These are phyloP conservation scores for Oasisia sp. DNA, from an alignment of 2,888 invertebrate species.

Conservation along the genomic window DNA sequence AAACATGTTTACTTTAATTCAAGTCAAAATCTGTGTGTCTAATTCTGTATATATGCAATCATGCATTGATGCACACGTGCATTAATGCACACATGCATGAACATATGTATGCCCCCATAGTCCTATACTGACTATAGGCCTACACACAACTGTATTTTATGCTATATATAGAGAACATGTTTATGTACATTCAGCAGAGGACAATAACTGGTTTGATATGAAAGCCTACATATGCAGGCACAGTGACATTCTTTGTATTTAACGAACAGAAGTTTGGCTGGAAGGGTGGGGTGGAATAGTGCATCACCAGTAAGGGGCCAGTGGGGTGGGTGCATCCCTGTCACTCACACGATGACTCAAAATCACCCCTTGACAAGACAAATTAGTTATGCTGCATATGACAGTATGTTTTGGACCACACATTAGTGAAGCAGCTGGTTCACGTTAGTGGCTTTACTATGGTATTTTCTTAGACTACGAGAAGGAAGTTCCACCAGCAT, in stretches of 20 bases:
- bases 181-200: neutral
- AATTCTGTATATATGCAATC: neutral
- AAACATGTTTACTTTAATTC: neutral
- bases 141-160: neutral
- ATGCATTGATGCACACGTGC: neutral
- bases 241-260: neutral
- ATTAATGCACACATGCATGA: neutral
- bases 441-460: neutral
- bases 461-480: neutral
- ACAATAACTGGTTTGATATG: neutral
- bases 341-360: neutral
- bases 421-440: neutral
- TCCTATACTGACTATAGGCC: neutral
- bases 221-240: neutral
- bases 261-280: neutral
- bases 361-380: constrained; percentile 1
- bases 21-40: neutral
- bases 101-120: neutral
- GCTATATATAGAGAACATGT: neutral
- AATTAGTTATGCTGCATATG: neutral
- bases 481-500: neutral
- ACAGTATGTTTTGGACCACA: neutral
- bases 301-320: neutral
- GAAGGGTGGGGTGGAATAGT: neutral
- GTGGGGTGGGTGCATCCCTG: neutral